These are phyloP conservation scores for Phragmatobia fuliginosa DNA, from an alignment of 2,888 invertebrate genomes.

Conservation along the genomic window DNA sequence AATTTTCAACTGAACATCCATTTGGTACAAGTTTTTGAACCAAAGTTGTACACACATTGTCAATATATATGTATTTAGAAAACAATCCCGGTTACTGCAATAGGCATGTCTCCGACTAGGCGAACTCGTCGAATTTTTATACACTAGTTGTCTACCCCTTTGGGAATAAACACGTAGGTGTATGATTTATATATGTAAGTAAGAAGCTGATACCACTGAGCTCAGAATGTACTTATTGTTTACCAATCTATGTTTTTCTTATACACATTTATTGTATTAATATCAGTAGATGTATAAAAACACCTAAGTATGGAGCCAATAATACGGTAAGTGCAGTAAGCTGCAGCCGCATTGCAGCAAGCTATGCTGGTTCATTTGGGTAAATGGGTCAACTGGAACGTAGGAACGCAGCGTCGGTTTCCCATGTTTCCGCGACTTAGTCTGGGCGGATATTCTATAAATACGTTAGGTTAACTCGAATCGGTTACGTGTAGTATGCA, in stretches of 20 bases:
- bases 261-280: slow-evolving; percentile 11
- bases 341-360: slow-evolving; percentile 35
- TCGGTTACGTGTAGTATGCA: not conserved
- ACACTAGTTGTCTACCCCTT: not conserved
- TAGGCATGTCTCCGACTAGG: no score
- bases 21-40: not conserved
- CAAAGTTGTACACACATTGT: no score
- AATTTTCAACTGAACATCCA: not conserved
- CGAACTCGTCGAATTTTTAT: no score
- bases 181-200: not conserved
- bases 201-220: slow-evolving; percentile 15
- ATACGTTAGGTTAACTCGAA: slow-evolving; percentile 13
- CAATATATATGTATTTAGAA: not conserved
- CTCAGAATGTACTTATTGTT: slow-evolving; percentile 26
- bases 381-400: slow-evolving; percentile 30
- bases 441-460: slow-evolving; percentile 24
- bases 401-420: slow-evolving; percentile 15
- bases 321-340: slow-evolving; percentile 9
- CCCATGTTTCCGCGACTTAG: slow-evolving; percentile 17
- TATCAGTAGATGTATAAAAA: not conserved
- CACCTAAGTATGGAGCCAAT: not conserved
- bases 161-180: not conserved
- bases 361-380: slow-evolving; percentile 17
- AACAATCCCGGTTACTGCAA: no score
- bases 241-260: slow-evolving; percentile 36